Evolutionary conservation across 92 coral and sea anemone species (phyloP), one percentile per base, ranked within the genome.

Genomic region (Bergia puertoricense): DNA sequence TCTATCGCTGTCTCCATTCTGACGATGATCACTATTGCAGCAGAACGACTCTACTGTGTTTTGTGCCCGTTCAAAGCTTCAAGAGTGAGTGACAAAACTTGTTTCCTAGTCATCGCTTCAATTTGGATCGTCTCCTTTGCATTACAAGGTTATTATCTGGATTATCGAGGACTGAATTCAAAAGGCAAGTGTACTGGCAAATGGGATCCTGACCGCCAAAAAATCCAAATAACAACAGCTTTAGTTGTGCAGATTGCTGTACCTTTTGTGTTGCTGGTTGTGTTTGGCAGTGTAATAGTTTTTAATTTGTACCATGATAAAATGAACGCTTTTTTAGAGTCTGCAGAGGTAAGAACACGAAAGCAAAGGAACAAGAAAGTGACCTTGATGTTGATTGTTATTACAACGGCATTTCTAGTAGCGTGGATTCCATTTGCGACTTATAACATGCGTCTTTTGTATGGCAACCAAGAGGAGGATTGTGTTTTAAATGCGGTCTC

Each of bases 1-100:
- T 95, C 96, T 54, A 90, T 95, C 3, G 90, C 94, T 1, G 89
- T 93, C 69, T 93, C 98, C 1, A 81, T 91, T 0, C 89, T 93
- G 5, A 81, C 92, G 11, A 89, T 93, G 75, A 88, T 95, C 67
- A 77, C 93, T 1, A 90, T 95, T 20, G 90, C 94, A 0, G 83
- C 91, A 39, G 96, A 95, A 71, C 85, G 93, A 13, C 91, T 93
- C 85, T 85, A 91, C 39, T 92, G 93, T 1, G 93, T 95, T 1
- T 65, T 91, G 39, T 90, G 79, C 20, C 98, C 98, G 8, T 88
- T 93, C 0, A 93, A 90, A 50, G 85, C 85, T 62, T 89, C 84
- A 68, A 74, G 86, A 65, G 72, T 93, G 73, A 92, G 91, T 20
- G 80, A 89, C 62, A 78, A 20, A 3, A 93, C 91, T 30, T 89